These are phyloP conservation scores for Blomia tropicalis DNA, from an alignment of 2,888 invertebrate genomes.

Conservation along the genomic window DNA sequence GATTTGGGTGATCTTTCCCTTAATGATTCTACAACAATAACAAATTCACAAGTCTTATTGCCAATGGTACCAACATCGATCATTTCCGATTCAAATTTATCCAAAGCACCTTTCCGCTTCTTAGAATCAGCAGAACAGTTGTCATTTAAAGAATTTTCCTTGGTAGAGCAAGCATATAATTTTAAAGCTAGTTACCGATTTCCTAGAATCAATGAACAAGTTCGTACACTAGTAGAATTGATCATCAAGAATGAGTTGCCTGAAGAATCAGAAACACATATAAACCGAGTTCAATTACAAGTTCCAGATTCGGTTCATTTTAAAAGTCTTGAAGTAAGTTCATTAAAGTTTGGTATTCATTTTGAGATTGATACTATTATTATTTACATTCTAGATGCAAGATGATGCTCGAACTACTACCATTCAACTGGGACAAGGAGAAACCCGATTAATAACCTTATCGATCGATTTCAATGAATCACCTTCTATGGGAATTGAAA, in stretches of 20 bases:
- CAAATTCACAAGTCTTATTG: not conserved
- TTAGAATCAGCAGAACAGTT: slow-evolving; percentile 1
- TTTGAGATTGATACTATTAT: not conserved
- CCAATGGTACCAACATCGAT: not conserved
- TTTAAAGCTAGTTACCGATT: not conserved
- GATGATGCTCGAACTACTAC: not conserved
- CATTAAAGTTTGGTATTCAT: not conserved
- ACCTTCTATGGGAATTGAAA: slow-evolving; percentile 36
- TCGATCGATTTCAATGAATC: slow-evolving; percentile 39
- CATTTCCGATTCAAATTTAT: not conserved
- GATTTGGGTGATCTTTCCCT: slow-evolving; percentile 8
- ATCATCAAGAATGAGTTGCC: not conserved
- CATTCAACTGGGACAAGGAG: not conserved
- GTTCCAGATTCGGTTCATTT: not conserved
- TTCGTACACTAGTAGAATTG: not conserved
- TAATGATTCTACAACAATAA: not conserved
- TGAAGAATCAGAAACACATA: slow-evolving; percentile 3
- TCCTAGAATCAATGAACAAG: not conserved
- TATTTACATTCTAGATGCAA: not conserved
- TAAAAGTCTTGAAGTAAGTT: not conserved
- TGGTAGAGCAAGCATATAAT: not conserved
- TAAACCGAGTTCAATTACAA: not conserved
- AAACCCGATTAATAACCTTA: slow-evolving; percentile 29
- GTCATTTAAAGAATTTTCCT: not conserved
- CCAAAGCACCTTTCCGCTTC: not conserved